Evolutionary conservation across 2,113 vertebrate genomes (phyloP).

Genomic region (Probosciger aterrimus): DNA sequence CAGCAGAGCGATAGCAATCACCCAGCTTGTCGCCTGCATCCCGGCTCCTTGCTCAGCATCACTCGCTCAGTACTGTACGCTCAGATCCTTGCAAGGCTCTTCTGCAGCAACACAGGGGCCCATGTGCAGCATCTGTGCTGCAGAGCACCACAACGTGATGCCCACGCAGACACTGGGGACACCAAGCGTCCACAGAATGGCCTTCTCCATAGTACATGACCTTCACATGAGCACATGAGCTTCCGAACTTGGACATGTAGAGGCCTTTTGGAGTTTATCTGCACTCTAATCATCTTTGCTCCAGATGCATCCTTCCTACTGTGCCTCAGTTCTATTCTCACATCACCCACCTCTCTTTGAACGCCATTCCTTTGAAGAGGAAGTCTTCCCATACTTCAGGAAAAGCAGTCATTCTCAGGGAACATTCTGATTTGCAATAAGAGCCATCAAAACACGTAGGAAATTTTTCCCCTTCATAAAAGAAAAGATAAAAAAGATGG

Average conservation of each 20-base stretch:
- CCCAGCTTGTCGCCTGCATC: accelerated
- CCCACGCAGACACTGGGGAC: not conserved
- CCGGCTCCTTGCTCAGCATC: not conserved
- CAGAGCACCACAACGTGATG: accelerated
- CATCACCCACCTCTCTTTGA: not conserved
- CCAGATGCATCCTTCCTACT: not conserved
- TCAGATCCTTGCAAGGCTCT: not conserved
- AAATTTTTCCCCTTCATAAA: too few species aligned
- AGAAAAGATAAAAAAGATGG: not conserved
- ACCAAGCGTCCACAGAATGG: not conserved
- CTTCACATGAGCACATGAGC: not conserved
- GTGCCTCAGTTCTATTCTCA: not conserved
- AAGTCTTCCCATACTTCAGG: not conserved
- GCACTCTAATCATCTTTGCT: not conserved
- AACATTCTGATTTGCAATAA: not conserved
- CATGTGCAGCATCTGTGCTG: not conserved
- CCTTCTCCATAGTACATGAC: not conserved
- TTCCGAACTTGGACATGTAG: not conserved
- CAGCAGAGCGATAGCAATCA: not conserved
- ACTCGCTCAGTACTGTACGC: not conserved
- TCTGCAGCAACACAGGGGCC: not conserved
- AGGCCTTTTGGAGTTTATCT: not conserved
- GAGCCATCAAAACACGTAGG: not conserved
- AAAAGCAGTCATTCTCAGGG: not conserved
- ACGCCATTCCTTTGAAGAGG: not conserved